Conservation (phyloP, 1,140 invertebrate genomes). For the Gryon sp. region DNA sequence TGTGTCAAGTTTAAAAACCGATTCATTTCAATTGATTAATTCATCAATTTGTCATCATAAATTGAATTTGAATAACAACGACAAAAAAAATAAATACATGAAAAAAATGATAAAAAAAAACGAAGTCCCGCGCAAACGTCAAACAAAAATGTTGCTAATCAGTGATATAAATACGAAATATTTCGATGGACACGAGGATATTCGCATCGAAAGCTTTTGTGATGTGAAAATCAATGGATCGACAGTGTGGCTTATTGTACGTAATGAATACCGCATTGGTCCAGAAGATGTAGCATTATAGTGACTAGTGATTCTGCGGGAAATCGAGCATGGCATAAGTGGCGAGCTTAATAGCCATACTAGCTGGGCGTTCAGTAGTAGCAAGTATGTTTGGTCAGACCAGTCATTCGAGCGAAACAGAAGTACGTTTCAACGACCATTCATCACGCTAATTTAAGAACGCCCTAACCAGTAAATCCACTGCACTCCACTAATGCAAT, state of each 20-base stretch:
- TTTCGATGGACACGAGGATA: conserved; percentile 18
- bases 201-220: conserved; percentile 35
- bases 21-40: not conserved
- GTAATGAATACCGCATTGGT: conserved; percentile 35
- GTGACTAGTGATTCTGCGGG: conserved; percentile 37
- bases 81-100: not conserved
- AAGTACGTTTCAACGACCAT: conserved; percentile 44
- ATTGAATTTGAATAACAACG: no score
- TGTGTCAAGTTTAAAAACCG: no score
- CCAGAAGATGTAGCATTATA: conserved; percentile 41
- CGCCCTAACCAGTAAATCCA: not conserved
- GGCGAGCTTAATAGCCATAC: conserved; percentile 42
- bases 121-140: no score
- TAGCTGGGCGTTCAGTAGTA: conserved; percentile 29
- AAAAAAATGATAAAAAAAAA: not conserved
- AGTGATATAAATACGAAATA: conserved; percentile 16
- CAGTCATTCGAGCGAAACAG: conserved; percentile 27
- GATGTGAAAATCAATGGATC: conserved; percentile 47
- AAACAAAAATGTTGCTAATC: conserved; percentile 12
- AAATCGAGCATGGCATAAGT: conserved; percentile 52
- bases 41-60: not conserved
- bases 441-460: conserved; percentile 50
- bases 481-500: not conserved
- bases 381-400: conserved; percentile 49
- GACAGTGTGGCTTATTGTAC: conserved; percentile 37